Evolutionary conservation across 37 sponge, comb jelly and placozoan genomes (phyloP).

Genomic region (Chondrosia reniformis): DNA sequence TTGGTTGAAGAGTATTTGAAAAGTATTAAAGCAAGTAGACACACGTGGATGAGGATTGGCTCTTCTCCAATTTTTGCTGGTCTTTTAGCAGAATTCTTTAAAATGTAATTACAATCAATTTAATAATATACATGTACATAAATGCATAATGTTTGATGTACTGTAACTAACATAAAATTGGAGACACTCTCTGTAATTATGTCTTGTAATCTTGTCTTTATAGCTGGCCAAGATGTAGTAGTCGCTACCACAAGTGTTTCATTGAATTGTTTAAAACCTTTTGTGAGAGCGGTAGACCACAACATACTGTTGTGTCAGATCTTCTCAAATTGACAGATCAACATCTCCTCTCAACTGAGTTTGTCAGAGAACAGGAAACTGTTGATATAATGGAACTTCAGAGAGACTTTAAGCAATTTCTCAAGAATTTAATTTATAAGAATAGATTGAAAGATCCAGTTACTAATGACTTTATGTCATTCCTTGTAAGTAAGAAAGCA

Average conservation of each 20-base stretch:
- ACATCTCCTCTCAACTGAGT: not conserved
- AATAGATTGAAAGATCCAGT: not conserved
- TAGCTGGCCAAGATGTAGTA: not conserved
- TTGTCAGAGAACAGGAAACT: slow-evolving; percentile 11
- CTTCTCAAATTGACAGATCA: not conserved
- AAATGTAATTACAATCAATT: not conserved
- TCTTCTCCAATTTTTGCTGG: not conserved
- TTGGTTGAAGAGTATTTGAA: too few relatives aligned
- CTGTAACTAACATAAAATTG: not conserved
- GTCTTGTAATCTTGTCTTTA: not conserved
- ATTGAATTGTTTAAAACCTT: too few relatives aligned
- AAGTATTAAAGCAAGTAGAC: too few relatives aligned
- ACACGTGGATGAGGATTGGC: too few relatives aligned
- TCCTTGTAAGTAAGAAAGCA: too few relatives aligned
- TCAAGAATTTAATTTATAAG: not conserved
- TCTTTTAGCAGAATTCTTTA: not conserved
- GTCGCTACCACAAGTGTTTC: not conserved
- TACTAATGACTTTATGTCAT: not conserved
- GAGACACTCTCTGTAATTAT: too few relatives aligned
- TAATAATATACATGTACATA: not conserved
- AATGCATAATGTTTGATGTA: not conserved
- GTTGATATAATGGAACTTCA: slow-evolving; percentile 4
- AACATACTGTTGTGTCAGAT: not conserved
- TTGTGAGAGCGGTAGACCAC: too few relatives aligned
- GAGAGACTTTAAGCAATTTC: not conserved